Conservation (phyloP, 2,113 vertebrate genomes). For the Campylomormyrus numenius region DNA sequence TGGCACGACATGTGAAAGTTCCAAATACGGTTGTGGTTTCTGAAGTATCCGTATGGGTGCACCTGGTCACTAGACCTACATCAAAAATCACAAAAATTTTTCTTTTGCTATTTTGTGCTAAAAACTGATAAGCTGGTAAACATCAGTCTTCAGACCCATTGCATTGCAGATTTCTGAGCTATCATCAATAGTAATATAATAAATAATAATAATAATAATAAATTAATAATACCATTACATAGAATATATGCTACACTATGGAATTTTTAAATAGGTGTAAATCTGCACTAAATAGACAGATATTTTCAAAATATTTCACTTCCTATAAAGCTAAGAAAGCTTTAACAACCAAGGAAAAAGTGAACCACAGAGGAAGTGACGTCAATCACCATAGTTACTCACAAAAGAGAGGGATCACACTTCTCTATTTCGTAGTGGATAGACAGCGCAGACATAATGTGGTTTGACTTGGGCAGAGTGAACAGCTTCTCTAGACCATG, state of each 20-base stretch:
- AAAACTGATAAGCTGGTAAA: not conserved
- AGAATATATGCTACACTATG: not conserved
- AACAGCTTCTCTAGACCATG: not conserved
- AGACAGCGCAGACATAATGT: not conserved
- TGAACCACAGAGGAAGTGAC: constrained; percentile 53
- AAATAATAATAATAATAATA: not conserved
- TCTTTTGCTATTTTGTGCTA: not conserved
- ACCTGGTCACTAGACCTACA: not conserved
- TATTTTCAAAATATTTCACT: not conserved
- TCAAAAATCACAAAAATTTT: not conserved
- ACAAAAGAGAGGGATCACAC: constrained; percentile 33
- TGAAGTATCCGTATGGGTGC: not conserved
- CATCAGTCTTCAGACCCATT: not conserved
- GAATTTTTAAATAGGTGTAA: not conserved
- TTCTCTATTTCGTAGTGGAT: constrained; percentile 29
- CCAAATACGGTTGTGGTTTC: not conserved
- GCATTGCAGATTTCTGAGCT: not conserved
- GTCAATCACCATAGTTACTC: constrained; percentile 54
- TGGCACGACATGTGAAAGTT: not conserved
- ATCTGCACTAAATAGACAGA: not conserved
- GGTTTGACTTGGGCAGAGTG: not conserved
- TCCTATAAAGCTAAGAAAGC: not conserved
- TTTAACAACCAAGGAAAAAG: not conserved
- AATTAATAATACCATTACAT: not conserved
- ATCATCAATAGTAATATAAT: not conserved